phyloP scores from a whole-genome alignment of 2,797 vertebrate genomes.

The Trachops cirrhosus region DNA sequence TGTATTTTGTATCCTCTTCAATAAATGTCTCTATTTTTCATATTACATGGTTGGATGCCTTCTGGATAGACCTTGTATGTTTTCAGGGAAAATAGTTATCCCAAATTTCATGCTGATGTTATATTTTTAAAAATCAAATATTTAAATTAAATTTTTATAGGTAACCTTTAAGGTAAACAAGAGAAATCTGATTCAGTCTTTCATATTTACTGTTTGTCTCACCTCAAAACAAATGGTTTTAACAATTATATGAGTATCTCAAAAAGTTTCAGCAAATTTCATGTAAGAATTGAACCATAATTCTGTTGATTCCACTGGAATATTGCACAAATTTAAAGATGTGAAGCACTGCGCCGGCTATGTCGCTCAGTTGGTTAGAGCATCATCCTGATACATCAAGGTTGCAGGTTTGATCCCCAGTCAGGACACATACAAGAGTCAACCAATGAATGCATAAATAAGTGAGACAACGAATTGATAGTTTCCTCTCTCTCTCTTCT shows the following conservation, averaged over 20 bases:
- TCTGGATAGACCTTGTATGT: not conserved
- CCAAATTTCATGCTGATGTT: not conserved
- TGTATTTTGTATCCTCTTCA: not conserved
- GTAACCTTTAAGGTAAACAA: not conserved
- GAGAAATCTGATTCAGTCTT: not conserved
- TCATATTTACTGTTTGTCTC: conserved; percentile 1
- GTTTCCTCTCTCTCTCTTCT: not conserved
- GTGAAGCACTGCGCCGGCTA: not conserved
- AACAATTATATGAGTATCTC: not conserved
- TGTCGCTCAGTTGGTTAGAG: not conserved
- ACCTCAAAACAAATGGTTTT: not conserved
- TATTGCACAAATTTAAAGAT: not conserved
- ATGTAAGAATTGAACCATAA: not conserved
- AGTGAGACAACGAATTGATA: not conserved
- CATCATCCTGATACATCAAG: not conserved
- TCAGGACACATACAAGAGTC: not conserved
- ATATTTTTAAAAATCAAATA: not conserved
- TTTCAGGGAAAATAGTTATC: not conserved
- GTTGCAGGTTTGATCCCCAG: not conserved
- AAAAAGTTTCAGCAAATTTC: conserved; percentile 12
- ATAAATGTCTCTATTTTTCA: not conserved
- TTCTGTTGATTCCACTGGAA: conserved; percentile 18
- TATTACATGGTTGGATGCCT: not conserved
- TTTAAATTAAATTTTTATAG: conserved; percentile 26
- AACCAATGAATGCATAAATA: not conserved